phyloP scores from a whole-genome alignment of 1,140 invertebrate genomes.

The Rhyzopertha dominica region DNA sequence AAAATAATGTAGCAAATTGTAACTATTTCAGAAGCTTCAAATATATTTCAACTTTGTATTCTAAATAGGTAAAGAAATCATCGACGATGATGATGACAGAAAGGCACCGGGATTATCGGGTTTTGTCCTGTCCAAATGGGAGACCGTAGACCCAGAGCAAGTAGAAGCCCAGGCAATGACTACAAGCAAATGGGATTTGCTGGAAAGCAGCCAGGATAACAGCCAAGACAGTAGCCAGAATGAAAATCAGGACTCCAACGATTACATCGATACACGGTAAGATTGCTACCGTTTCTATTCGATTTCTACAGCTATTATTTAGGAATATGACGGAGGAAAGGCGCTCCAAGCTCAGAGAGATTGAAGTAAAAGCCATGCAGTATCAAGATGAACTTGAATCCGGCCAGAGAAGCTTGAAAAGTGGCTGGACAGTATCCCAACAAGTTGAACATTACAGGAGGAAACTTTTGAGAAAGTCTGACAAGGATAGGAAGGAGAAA shows the following conservation, averaged over 20 bases:
- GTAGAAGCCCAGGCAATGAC: conserved; percentile 84
- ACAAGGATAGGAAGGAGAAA: conserved; percentile 40
- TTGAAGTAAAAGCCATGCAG: conserved; percentile 90
- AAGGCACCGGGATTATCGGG: conserved; percentile 45
- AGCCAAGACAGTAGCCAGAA: conserved; percentile 53
- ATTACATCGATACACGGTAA: conserved; percentile 39
- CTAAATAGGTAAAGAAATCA: conserved; percentile 32
- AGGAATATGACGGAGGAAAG: conserved; percentile 63
- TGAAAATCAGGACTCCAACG: conserved; percentile 39
- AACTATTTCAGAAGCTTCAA: too few species aligned
- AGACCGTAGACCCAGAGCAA: conserved; percentile 85
- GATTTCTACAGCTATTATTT: conserved; percentile 13
- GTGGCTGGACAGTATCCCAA: conserved; percentile 70
- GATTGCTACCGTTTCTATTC: background rate
- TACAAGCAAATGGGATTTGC: conserved; percentile 78
- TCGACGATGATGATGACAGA: conserved; percentile 38
- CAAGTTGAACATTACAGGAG: conserved; percentile 90
- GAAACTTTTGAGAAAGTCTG: conserved; percentile 74
- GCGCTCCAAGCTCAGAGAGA: conserved; percentile 79
- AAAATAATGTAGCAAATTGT: too few species aligned
- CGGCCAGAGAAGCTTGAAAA: conserved; percentile 70
- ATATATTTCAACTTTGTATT: too few species aligned
- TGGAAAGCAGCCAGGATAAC: conserved; percentile 43
- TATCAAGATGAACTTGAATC: conserved; percentile 95
- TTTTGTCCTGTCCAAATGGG: conserved; percentile 91